phyloP scores from a whole-genome alignment of 2,888 invertebrate species.

The Tetrapedia diversipes region DNA sequence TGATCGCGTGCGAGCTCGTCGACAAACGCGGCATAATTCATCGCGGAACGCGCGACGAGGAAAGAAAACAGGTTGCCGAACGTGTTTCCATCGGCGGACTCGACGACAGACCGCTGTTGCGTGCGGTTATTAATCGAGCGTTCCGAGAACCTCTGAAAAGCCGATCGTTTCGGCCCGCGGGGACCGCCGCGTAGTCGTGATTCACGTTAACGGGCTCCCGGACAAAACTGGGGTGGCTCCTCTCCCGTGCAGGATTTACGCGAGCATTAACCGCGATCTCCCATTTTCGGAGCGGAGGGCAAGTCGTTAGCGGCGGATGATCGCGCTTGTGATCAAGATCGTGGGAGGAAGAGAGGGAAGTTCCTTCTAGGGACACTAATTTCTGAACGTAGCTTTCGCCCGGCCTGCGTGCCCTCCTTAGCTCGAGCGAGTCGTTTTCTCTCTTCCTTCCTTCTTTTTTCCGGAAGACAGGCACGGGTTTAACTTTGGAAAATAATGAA shows the following conservation, averaged over 20 bases:
- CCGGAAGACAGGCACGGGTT: too few relatives aligned
- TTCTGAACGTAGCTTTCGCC: too few relatives aligned
- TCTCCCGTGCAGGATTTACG: background rate
- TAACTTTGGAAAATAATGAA: too few relatives aligned
- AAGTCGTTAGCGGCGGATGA: conserved; percentile 4
- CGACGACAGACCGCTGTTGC: background rate
- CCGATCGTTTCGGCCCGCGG: background rate
- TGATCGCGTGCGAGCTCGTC: conserved; percentile 1
- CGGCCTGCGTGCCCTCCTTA: too few relatives aligned
- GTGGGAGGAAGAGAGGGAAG: background rate
- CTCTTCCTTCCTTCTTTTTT: too few relatives aligned
- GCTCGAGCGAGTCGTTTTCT: too few relatives aligned
- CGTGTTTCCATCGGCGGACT: conserved; percentile 6
- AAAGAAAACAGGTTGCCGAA: conserved; percentile 34
- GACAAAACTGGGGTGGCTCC: background rate
- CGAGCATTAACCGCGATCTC: background rate
- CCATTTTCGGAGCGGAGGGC: background rate
- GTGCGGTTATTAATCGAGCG: conserved; percentile 1
- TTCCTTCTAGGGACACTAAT: background rate
- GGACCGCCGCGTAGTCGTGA: background rate
- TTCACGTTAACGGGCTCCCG: background rate
- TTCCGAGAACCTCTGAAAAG: background rate
- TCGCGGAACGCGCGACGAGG: background rate
- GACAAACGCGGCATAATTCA: conserved; percentile 24
- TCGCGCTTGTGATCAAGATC: background rate